Percentiles rank a stretch among this genome's conserved stretches.
Conservation (phyloP, 2,888 invertebrate species). For the Harpalus rubripes region DNA sequence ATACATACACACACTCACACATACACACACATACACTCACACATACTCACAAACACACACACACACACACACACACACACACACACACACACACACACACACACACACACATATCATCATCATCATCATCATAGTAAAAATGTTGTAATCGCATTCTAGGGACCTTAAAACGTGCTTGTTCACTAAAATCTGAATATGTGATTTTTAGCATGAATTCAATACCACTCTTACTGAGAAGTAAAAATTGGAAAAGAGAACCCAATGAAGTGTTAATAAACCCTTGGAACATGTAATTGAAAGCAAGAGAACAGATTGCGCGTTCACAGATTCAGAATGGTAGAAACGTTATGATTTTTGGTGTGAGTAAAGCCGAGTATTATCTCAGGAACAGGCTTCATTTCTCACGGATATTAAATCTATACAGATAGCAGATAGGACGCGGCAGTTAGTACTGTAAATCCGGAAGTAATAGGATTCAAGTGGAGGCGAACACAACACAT, state of each 20-base stretch:
- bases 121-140: too few species aligned
- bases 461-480: constrained; percentile 52
- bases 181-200: too few species aligned
- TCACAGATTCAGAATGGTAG: constrained; percentile 18
- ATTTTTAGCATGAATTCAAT: too few species aligned
- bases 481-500: constrained; percentile 29
- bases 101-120: too few species aligned
- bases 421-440: constrained; percentile 26
- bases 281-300: constrained; percentile 11
- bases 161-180: too few species aligned
- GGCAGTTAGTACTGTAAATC: constrained; percentile 31
- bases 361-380: constrained; percentile 29
- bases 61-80: too few species aligned
- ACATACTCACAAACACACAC: too few species aligned
- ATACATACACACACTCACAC: too few species aligned
- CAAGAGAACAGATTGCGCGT: constrained; percentile 24
- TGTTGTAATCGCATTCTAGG: too few species aligned
- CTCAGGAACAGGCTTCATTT: constrained; percentile 41
- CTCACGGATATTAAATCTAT: constrained; percentile 57
- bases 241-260: neutral
- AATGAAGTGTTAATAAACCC: constrained; percentile 28
- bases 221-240: too few species aligned
- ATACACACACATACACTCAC: too few species aligned
- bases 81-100: too few species aligned
- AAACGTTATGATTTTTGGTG: constrained; percentile 37